A percentile compares a stretch with the other conserved stretches of the same genome.
Evolutionary conservation across 2,113 vertebrate genomes (phyloP).

Genomic region (Tychaedon coryphoeus): DNA sequence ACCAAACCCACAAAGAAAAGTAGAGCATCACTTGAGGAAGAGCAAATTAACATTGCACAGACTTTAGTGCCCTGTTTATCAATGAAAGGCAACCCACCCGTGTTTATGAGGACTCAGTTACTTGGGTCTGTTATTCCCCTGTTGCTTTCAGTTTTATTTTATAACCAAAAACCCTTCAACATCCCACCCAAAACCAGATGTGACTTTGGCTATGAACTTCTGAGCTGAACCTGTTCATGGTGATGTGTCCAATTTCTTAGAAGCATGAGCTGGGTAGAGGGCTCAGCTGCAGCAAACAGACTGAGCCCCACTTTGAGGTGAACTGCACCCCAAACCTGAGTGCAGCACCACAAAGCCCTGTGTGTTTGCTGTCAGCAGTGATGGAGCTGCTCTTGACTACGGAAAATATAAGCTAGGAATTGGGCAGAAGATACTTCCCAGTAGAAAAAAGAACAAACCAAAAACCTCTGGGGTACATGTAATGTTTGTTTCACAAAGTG

Average conservation of each 20-base stretch:
- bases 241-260: not conserved
- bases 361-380: not conserved
- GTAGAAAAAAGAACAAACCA: not conserved
- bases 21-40: not conserved
- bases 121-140: not conserved
- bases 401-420: not conserved
- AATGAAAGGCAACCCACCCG: not conserved
- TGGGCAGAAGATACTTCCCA: not conserved
- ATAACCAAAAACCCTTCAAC: accelerated
- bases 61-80: not conserved
- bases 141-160: not conserved
- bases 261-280: not conserved
- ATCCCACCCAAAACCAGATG: not conserved
- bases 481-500: not conserved
- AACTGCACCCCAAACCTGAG: not conserved
- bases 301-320: not conserved
- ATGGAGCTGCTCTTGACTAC: not conserved
- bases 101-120: not conserved
- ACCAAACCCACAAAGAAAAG: not conserved
- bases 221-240: not conserved
- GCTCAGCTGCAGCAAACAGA: not conserved
- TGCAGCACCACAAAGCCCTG: not conserved
- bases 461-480: not conserved
- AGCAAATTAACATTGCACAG: not conserved
- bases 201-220: not conserved